Evolutionary conservation across 2,888 invertebrate genomes (phyloP), one percentile per base, ranked within the genome.

Genomic region (Dastarcus helophoroides): DNA sequence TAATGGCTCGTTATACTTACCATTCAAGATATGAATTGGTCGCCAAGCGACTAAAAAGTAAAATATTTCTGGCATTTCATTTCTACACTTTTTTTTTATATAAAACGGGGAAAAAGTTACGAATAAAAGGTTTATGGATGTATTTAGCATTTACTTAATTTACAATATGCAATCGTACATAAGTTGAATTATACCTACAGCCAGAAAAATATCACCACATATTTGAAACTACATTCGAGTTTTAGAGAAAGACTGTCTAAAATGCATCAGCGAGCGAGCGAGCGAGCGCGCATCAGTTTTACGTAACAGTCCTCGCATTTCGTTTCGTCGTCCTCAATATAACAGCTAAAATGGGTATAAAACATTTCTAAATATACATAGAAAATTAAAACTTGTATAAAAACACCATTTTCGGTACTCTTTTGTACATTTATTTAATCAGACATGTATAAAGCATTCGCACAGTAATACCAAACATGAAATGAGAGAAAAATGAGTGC

Each of bases 361-460:
- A 52, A 52, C 50, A 53, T 51, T 58, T 59, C 54, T 56, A 57
- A 56, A 54, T 54, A 55, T 60, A 60, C 58, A 59, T 59, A 58
- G 56, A 60, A 60, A 60, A 58, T 57, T 53, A 59, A 57, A 59
- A 58, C 55, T 58, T 58, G 59, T 61, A 61, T 60, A 61, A 60
- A 61, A 61, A 60, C 60, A 60, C 58, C 57, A 57, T 56, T 57
- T 58, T 60, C 58, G 58, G 61, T 63, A 63, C 60, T 63, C 60
- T 60, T 65, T 64, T 65, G 63, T 64, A 65, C 64, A 64, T 64
- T 64, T 64, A 64, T 64, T 64, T 64, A 60, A 60, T 63, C 62
- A 63, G 63, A 64, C 63, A 64, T 64, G 63, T 65, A 65, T 65
- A 65, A 65, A 64, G 65, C 64, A 64, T 64, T 64, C 64, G 63